Conservation (phyloP, 2,113 vertebrate genomes). For the Physeter macrocephalus region DNA sequence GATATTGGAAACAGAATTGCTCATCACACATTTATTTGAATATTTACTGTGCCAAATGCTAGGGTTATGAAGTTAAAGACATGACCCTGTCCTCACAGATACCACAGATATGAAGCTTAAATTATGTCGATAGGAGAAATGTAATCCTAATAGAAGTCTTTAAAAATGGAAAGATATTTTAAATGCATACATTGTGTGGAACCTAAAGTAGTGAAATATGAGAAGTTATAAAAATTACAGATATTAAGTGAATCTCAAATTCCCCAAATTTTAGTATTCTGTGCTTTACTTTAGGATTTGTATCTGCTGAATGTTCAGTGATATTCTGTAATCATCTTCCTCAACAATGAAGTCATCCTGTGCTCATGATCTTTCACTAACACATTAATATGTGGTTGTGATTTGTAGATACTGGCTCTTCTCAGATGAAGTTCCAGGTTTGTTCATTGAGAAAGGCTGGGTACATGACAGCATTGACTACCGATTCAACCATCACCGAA, state of each 20-base stretch:
- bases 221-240: neutral
- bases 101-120: neutral
- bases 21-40: neutral
- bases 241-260: neutral
- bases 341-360: neutral
- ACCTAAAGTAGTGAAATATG: neutral
- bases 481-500: constrained; percentile 84
- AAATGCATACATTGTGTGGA: neutral
- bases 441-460: constrained; percentile 98
- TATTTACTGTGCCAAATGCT: neutral
- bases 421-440: constrained; percentile 94
- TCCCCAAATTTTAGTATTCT: neutral
- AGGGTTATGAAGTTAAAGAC: neutral
- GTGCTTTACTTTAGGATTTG: neutral
- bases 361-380: neutral
- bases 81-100: neutral
- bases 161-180: neutral
- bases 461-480: constrained; percentile 95
- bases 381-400: constrained; percentile 17
- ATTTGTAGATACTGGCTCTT: constrained; percentile 95
- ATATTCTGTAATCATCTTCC: neutral
- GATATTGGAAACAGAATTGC: neutral
- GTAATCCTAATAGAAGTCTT: neutral
- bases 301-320: neutral
- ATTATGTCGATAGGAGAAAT: neutral